Conservation (phyloP, 1,140 invertebrate genomes). For the Drosophila nebulosa region DNA sequence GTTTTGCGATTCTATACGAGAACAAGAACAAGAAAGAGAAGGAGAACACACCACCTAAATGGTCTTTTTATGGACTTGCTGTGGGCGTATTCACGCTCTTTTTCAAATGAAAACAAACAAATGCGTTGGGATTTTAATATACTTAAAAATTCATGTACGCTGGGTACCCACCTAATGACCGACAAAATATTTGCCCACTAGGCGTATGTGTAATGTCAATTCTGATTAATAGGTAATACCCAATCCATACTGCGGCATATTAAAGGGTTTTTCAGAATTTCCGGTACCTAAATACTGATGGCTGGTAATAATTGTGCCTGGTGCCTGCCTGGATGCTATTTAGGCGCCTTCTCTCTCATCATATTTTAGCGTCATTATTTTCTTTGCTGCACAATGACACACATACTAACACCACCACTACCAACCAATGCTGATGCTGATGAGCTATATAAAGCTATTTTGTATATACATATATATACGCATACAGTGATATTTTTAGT, state of each 20-base stretch:
- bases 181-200: conserved; percentile 36
- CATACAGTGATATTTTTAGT: conserved; percentile 80
- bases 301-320: no score
- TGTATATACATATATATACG: conserved; percentile 64
- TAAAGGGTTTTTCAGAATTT: conserved; percentile 28
- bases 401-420: conserved; percentile 23
- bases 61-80: conserved; percentile 47
- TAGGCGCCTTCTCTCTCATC: conserved; percentile 37
- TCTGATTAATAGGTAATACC: background rate
- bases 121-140: conserved; percentile 24
- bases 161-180: background rate
- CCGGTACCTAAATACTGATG: conserved; percentile 18
- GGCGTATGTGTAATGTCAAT: conserved; percentile 49
- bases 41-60: conserved; percentile 4
- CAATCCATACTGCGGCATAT: background rate
- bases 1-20: conserved; percentile 15
- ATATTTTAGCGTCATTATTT: conserved; percentile 44
- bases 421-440: conserved; percentile 15
- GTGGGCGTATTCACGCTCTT: conserved; percentile 28
- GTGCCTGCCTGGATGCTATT: conserved; percentile 6
- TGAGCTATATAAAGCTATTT: conserved; percentile 44
- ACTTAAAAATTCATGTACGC: conserved; percentile 7
- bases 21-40: no score
- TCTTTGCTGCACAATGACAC: conserved; percentile 52
- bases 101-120: conserved; percentile 45